Base-by-base conservation (phyloP, 2,113 vertebrate genomes). In the Zosterops japonicus region DNA sequence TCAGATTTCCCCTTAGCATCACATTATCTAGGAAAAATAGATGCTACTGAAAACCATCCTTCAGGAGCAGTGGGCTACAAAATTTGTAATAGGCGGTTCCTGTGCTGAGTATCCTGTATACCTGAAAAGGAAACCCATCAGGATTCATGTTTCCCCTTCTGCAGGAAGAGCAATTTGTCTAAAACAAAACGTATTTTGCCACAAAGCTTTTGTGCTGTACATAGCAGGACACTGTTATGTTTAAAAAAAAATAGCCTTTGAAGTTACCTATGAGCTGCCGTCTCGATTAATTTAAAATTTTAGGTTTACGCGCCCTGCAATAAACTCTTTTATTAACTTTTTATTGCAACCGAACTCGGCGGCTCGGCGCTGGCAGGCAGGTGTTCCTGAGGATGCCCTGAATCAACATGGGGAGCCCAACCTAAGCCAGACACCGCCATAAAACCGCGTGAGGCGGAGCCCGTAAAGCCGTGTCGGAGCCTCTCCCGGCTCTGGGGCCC, bases 281-380 rank as follows among this genome's bases (percentile, higher is more conserved):
- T 15, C 35, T 84, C 46, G 89, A 98, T 96, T 96, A 97, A 96
- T 87, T 96, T 67, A 83, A 88, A 95, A 94, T 91, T 98, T 98
- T 97, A 97, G 39, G 53, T 93, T 94, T 97, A 94, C 93, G 90
- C 95, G 67, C 95, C 98, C 95, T 63, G 96, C 95, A 95, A 98
- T 98, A 98, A 98, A 98, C 85, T 14, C 74, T 82, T 67, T 74
- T 92, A 98, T 98, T 95, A 97, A 97, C 93, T 16, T 96, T 98
- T 98, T 97, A 98, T 98, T 97, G 98, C 97, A 97, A 97, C 97
- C 65, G 98, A 97, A 97, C 97, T 93, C 74, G 70, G 5, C 36
- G 90, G 92, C 96, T 95, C 83, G 89, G 94, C 33, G 74, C 94
- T 55, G 64, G 35, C 56, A 41, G 94, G 95, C 98, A 98, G 98